A percentile compares a stretch with the other conserved stretches of the same genome.
Evolutionary conservation across 30 jellyfish, hydroid and myxozoan genomes (phyloP).

Genomic region (Calvadosia cruxmelitensis): DNA sequence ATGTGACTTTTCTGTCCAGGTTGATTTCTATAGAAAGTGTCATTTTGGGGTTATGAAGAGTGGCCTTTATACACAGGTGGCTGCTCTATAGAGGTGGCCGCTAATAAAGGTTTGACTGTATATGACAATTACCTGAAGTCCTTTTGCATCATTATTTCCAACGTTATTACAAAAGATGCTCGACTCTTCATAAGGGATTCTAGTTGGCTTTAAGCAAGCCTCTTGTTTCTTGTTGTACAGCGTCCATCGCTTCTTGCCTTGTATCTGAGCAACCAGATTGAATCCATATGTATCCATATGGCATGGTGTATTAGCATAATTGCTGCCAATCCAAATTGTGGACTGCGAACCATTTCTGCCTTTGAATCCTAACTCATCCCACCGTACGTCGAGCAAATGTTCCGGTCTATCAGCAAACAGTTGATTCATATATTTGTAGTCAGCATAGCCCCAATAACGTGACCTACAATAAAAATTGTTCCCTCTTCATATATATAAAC

Average conservation of each 20-base stretch:
- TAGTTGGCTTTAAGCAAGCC: constrained; percentile 41
- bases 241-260: constrained; percentile 73
- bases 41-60: too few species aligned
- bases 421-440: constrained; percentile 73
- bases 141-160: constrained; percentile 13
- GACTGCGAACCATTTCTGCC: constrained; percentile 57
- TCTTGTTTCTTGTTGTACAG: constrained; percentile 47
- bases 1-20: too few species aligned
- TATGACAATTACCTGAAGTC: background rate
- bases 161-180: constrained; percentile 48
- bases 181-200: constrained; percentile 96
- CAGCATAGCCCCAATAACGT: constrained; percentile 58
- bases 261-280: constrained; percentile 77
- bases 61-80: too few species aligned
- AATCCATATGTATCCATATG: constrained; percentile 89
- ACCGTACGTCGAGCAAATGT: constrained; percentile 26
- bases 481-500: background rate
- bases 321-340: constrained; percentile 93
- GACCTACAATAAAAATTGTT: constrained; percentile 13
- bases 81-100: too few species aligned
- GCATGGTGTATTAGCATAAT: constrained; percentile 76
- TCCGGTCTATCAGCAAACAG: constrained; percentile 30
- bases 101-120: too few species aligned
- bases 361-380: constrained; percentile 71
- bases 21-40: too few species aligned